A percentile compares a stretch with the other conserved stretches of the same genome.
These are phyloP conservation scores for Daptonema setosum DNA, from an alignment of 2,888 invertebrate species.

Conservation along the genomic window DNA sequence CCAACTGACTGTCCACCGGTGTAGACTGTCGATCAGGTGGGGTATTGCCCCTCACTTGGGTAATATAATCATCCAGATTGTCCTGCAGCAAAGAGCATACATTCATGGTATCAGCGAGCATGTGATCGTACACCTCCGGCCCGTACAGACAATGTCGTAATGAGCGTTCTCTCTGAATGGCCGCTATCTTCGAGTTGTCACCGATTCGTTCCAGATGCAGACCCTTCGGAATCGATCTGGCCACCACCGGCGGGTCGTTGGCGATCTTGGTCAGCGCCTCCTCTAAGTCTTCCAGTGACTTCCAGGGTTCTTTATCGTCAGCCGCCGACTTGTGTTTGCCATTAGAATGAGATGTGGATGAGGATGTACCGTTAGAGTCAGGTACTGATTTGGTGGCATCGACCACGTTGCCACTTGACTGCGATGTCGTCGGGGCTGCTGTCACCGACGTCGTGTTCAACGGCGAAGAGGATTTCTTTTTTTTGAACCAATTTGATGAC, in stretches of 20 bases:
- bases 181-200: not conserved
- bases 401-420: no score
- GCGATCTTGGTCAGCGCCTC: not conserved
- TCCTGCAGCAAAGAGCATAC: not conserved
- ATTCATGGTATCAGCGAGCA: slow-evolving; percentile 1
- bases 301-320: no score
- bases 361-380: no score
- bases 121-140: not conserved
- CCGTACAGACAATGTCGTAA: slow-evolving; percentile 1
- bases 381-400: no score
- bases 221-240: slow-evolving; percentile 2
- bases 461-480: no score
- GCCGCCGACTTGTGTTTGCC: no score
- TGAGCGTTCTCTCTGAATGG: not conserved
- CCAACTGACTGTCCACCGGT: no score
- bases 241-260: slow-evolving; percentile 2
- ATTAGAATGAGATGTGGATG: no score
- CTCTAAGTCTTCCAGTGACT: not conserved
- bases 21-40: no score
- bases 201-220: not conserved
- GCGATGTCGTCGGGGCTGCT: no score
- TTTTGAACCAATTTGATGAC: no score
- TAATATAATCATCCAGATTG: not conserved
- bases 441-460: no score
- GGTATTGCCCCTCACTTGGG: not conserved